These are phyloP conservation scores for Acanthurus tractus DNA, from an alignment of 2,797 vertebrate genomes.

Conservation along the genomic window DNA sequence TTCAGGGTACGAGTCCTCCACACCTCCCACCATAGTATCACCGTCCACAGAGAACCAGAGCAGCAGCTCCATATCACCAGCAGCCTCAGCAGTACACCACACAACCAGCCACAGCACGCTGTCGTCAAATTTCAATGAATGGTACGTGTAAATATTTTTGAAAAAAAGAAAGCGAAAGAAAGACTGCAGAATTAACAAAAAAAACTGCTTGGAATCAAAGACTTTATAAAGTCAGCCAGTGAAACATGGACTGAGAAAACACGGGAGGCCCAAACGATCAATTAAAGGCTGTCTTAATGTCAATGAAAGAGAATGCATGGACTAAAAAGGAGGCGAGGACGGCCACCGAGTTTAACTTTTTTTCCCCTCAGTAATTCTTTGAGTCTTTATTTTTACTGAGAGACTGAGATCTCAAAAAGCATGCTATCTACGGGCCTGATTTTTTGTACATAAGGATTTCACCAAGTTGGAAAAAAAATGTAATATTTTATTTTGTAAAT, in stretches of 20 bases:
- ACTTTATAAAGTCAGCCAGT: slow-evolving; percentile 86
- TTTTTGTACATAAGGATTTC: slow-evolving; percentile 96
- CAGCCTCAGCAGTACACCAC: slow-evolving; percentile 96
- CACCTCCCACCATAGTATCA: slow-evolving; percentile 97
- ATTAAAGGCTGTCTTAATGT: slow-evolving; percentile 82
- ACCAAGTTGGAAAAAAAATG: slow-evolving; percentile 91
- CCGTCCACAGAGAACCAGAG: slow-evolving; percentile 98
- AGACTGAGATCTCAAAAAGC: slow-evolving; percentile 87
- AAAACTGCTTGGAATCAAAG: slow-evolving; percentile 85
- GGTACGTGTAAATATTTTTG: slow-evolving; percentile 98
- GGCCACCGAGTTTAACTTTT: slow-evolving; percentile 82
- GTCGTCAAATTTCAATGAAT: slow-evolving; percentile 99
- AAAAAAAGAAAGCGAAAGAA: slow-evolving; percentile 78
- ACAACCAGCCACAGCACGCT: slow-evolving; percentile 97
- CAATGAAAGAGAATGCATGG: slow-evolving; percentile 87
- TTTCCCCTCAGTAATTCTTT: slow-evolving; percentile 19
- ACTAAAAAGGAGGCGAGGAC: slow-evolving; percentile 85
- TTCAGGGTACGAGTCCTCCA: slow-evolving; percentile 98
- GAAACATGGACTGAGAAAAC: slow-evolving; percentile 88
- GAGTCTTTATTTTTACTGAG: slow-evolving; percentile 84
- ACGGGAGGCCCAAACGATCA: slow-evolving; percentile 75
- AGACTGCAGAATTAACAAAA: slow-evolving; percentile 90
- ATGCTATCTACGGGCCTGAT: slow-evolving; percentile 90
- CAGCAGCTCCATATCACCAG: slow-evolving; percentile 97
- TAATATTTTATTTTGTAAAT: slow-evolving; percentile 99